Conservation (phyloP, 1,140 invertebrate species). For the Parasteatoda tepidariorum region DNA sequence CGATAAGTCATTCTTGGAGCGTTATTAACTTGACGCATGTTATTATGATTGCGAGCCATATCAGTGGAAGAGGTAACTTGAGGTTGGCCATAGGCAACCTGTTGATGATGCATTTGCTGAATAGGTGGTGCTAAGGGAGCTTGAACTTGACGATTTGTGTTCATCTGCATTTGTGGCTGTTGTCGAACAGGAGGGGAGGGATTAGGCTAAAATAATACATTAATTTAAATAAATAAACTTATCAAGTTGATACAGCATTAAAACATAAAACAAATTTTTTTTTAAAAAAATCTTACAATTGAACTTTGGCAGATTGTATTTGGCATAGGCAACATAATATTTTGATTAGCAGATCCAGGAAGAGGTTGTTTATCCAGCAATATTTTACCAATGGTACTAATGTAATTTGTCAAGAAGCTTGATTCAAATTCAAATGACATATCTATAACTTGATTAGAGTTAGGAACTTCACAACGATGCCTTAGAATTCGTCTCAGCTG, state of each 20-base stretch:
- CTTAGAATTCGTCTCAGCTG: slow-evolving; percentile 67
- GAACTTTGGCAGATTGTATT: slow-evolving; percentile 1
- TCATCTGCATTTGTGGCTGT: slow-evolving; percentile 5
- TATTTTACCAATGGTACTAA: slow-evolving; percentile 64
- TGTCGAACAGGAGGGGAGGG: neutral
- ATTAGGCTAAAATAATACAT: slow-evolving; percentile 4
- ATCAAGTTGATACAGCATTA: too few species aligned
- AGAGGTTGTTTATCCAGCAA: slow-evolving; percentile 63
- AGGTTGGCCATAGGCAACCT: slow-evolving; percentile 33
- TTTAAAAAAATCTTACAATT: slow-evolving; percentile 20
- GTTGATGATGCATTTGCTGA: slow-evolving; percentile 20
- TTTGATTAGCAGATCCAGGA: slow-evolving; percentile 19
- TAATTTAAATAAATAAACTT: neutral
- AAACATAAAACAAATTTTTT: too few species aligned
- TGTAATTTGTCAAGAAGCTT: slow-evolving; percentile 63
- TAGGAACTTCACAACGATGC: slow-evolving; percentile 65
- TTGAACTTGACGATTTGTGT: neutral
- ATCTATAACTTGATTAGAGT: slow-evolving; percentile 65
- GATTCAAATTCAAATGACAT: slow-evolving; percentile 65
- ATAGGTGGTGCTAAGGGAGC: neutral
- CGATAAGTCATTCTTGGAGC: neutral
- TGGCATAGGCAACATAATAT: slow-evolving; percentile 37
- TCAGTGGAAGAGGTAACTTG: slow-evolving; percentile 60
- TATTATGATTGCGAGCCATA: neutral
- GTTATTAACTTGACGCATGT: slow-evolving; percentile 5